A percentile compares a stretch with the other conserved stretches of the same genome.
Conservation (phyloP, 2,797 vertebrate species). For the Melanotaenia boesemani region DNA sequence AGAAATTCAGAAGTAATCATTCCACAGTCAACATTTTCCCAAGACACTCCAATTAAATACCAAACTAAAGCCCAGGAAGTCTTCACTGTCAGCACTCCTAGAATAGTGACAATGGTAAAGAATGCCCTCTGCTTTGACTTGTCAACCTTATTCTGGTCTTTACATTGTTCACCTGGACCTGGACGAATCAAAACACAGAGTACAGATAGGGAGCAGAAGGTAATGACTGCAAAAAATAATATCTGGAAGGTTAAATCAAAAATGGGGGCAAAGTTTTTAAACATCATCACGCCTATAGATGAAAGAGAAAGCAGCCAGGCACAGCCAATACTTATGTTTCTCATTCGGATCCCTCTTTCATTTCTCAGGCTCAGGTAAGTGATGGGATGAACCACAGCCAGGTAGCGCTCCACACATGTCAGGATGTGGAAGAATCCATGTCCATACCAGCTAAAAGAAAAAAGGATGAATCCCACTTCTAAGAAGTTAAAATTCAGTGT, state of each 20-base stretch:
- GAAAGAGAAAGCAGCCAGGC: too few relatives aligned
- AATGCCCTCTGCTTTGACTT: conserved; percentile 35
- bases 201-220: not conserved
- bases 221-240: too few relatives aligned
- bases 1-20: not conserved
- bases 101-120: conserved; percentile 3
- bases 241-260: too few relatives aligned
- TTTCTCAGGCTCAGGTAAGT: too few relatives aligned
- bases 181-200: not conserved
- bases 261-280: too few relatives aligned
- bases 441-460: conserved; percentile 4
- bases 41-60: not conserved
- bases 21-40: not conserved
- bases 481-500: accelerated
- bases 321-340: too few relatives aligned
- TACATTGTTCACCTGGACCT: not conserved
- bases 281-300: too few relatives aligned
- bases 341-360: too few relatives aligned
- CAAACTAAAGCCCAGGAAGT: not conserved
- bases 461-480: accelerated
- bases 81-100: conserved; percentile 1
- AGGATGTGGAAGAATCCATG: not conserved
- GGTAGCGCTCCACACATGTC: conserved; percentile 4
- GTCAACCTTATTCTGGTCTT: not conserved
- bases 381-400: not conserved